Base-by-base conservation (phyloP, 2,888 invertebrate species). In the Rhimphoctona megacephalus region DNA sequence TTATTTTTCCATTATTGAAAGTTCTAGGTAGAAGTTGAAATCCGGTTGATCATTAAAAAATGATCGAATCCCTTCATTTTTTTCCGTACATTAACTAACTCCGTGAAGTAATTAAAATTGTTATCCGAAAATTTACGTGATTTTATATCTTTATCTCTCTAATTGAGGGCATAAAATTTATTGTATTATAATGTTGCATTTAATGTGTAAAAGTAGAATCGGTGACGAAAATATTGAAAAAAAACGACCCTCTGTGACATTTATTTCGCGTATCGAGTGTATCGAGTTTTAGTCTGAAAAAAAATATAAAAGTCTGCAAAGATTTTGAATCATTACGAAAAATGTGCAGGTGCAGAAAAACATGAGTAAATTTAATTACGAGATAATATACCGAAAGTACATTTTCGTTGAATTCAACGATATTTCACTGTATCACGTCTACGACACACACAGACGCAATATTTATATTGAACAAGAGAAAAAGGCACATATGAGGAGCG, bases 401-500 rank as follows among this genome's bases (percentile, higher is more conserved):
- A 67, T 67, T 67, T 9, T 3, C 22, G 9, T 39, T 5, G 39
- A 39, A 36, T 22, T 67, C 25, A n/a, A 66, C 36, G 36, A 66
- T 19, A 66, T 36, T 66, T 36, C 39, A 43, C 43, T 67, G 67
- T 8, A 67, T 66, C 66, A 33, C 33, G 36, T 33, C 36, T 36
- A 11, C 66, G 66, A 57, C 25, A 14, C 25, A 14, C 14, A 57
- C 66, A 14, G 7, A 67, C 36, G 66, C 36, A 39, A 39, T 22
- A 36, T 73, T 73, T 33, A 54, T 22, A 7, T 39, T 19, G 43
- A 66, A 57, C 57, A n/a, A 49, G 39, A 54, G 11, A 66, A 77
- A 81, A 43, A 79, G 39, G 25, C 14, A 25, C 49, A 39, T 33
- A 36, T 69, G 81, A 77, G 54, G 61, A 66, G 9, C 25, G 57